Conservation (phyloP, 2,888 invertebrate genomes). For the Pasiphila rectangulata region DNA sequence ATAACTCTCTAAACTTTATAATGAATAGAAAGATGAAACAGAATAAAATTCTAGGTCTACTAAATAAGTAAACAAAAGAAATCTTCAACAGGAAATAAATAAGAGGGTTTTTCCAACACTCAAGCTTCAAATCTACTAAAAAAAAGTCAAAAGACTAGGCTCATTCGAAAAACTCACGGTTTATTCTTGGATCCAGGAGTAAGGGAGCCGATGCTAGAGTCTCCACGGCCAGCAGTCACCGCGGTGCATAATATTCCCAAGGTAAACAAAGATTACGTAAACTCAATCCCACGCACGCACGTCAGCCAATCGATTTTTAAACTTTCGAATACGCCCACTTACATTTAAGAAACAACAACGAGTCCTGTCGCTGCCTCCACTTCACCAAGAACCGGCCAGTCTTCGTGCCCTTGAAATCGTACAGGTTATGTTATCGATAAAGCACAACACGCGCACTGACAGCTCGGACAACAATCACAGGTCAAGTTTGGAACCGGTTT, state of each 20-base stretch:
- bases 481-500: slow-evolving; percentile 67
- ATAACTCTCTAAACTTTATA: not conserved
- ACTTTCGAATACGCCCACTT: slow-evolving; percentile 80
- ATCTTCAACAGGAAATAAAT: not conserved
- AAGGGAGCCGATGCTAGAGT: slow-evolving; percentile 36
- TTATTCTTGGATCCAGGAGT: slow-evolving; percentile 28
- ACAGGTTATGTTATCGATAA: slow-evolving; percentile 80
- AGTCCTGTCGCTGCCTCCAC: slow-evolving; percentile 53
- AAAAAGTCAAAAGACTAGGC: slow-evolving; percentile 1
- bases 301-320: slow-evolving; percentile 79
- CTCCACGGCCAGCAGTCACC: slow-evolving; percentile 54
- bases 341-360: slow-evolving; percentile 58
- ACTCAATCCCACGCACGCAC: slow-evolving; percentile 79
- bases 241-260: slow-evolving; percentile 77
- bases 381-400: slow-evolving; percentile 53
- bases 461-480: slow-evolving; percentile 75
- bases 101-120: not conserved
- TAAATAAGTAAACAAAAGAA: not conserved
- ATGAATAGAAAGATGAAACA: not conserved
- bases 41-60: not conserved
- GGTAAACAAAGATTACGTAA: slow-evolving; percentile 81
- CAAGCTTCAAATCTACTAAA: not conserved
- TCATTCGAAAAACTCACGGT: slow-evolving; percentile 41
- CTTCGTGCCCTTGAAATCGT: slow-evolving; percentile 74
- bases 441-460: slow-evolving; percentile 79